Base-by-base conservation (phyloP, 2,797 vertebrate genomes). In the Alcedo quadribrachys region DNA sequence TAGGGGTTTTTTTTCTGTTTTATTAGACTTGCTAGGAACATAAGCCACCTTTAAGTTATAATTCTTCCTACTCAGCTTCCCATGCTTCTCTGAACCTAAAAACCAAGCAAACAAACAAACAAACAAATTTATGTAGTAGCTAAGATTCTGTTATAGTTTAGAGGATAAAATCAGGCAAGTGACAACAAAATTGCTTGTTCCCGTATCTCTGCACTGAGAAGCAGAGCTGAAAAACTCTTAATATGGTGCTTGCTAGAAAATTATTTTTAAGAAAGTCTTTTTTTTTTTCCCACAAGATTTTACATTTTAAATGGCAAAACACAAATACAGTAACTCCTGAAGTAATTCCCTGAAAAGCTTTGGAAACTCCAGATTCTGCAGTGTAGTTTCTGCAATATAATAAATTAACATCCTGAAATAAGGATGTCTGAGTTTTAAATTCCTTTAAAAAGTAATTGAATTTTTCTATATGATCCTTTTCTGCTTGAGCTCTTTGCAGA, bases 41-140 rank as follows among this genome's bases (percentile, higher is more conserved):
- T 62, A 86, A 51, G 48, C 82, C 68, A 89, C 45, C 53, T 69
- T 58, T 66, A 46, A 43, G 24, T 84, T 88, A 67, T 32, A 93
- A 70, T 82, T 87, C 77, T 58, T 67, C 81, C 92, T 63, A 81
- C 33, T 17, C 60, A 89, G 60, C 32, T 89, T 82, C 68, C 81
- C 81, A 81, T 79, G 86, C 58, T 90, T 94, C 83, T 73, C 61
- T 85, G 81, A 89, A 92, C 73, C 48, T 91, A 86, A 84, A 86
- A 83, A 60, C 48, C 20, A 88, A 57, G 22, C 45, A 81, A 70
- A 54, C 58, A 82, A 46, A 75, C 33, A 89, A 78, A 70, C 53
- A 83, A 53, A 91, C n/a, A 78, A 37, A 89, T 84, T 83, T 85
- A 60, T 57, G 53, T 81, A 84, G 45, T 81, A 92, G 33, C 45